Conservation (phyloP, 2,113 vertebrate genomes). For the Menura novaehollandiae region DNA sequence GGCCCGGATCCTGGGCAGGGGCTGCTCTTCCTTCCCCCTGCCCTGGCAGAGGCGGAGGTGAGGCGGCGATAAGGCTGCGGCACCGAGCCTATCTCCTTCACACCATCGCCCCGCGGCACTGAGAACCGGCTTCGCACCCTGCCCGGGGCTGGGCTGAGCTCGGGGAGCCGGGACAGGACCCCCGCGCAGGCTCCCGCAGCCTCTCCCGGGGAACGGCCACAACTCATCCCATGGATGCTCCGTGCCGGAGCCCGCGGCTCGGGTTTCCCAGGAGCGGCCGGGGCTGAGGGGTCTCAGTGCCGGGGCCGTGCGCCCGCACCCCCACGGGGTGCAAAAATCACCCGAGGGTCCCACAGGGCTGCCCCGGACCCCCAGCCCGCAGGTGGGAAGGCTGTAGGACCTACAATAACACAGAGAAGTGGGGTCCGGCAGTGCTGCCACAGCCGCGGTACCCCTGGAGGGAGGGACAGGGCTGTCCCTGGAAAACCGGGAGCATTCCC, state of each 20-base stretch:
- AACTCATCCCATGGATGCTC: neutral
- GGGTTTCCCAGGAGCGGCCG: neutral
- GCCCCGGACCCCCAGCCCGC: neutral
- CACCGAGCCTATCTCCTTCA: neutral
- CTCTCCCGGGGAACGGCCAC: neutral
- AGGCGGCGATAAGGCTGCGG: neutral
- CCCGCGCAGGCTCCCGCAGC: neutral
- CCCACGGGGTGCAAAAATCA: neutral
- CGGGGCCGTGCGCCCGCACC: rapidly evolving
- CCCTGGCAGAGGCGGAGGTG: neutral
- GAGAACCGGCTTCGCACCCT: neutral
- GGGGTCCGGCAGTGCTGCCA: rapidly evolving
- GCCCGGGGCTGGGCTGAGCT: neutral
- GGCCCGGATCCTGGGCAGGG: neutral
- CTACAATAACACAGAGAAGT: neutral
- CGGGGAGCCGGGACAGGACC: neutral
- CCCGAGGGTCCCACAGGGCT: rapidly evolving
- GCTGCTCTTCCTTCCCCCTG: neutral
- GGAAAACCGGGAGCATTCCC: neutral
- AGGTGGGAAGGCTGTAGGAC: neutral
- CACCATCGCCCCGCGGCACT: neutral
- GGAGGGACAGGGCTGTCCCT: neutral
- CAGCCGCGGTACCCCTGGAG: rapidly evolving
- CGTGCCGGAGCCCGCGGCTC: too few species aligned
- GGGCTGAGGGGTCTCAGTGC: rapidly evolving